Percentiles rank a stretch among this genome's conserved stretches.
Evolutionary conservation across 1,140 invertebrate genomes (phyloP).

Genomic region (Drosophila quadrilineata): DNA sequence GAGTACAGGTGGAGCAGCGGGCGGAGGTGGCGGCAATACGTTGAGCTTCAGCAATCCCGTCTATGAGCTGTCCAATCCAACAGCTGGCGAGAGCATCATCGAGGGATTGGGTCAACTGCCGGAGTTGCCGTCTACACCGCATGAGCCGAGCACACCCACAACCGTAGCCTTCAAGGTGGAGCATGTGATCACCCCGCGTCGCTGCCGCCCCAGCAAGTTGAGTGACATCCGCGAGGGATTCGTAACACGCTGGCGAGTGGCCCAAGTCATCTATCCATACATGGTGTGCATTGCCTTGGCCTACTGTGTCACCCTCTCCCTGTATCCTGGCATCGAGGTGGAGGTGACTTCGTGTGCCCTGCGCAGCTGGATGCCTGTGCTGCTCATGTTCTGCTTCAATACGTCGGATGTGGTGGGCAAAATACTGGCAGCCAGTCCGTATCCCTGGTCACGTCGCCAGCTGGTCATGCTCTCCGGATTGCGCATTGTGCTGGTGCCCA

Average conservation of each 20-base stretch:
- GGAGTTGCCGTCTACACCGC: conserved; percentile 74
- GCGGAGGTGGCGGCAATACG: conserved; percentile 37
- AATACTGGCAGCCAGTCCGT: conserved; percentile 89
- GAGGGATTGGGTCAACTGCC: conserved; percentile 75
- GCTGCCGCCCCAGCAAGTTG: conserved; percentile 82
- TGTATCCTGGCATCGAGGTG: conserved; percentile 94
- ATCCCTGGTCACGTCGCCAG: conserved; percentile 89
- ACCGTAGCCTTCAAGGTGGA: conserved; percentile 88
- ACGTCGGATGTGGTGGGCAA: conserved; percentile 92
- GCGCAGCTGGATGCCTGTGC: conserved; percentile 94
- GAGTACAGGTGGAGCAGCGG: conserved; percentile 40
- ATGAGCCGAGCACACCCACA: conserved; percentile 71
- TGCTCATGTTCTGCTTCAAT: conserved; percentile 94
- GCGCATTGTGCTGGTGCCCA: conserved; percentile 88
- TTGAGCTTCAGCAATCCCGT: conserved; percentile 87
- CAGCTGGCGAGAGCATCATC: conserved; percentile 82
- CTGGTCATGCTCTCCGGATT: conserved; percentile 87
- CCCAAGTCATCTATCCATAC: conserved; percentile 92
- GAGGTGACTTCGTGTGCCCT: conserved; percentile 92
- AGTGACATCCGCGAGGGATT: conserved; percentile 83
- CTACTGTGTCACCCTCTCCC: conserved; percentile 92
- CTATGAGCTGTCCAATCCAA: conserved; percentile 87
- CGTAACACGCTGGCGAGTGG: conserved; percentile 88
- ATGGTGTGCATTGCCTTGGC: conserved; percentile 93
- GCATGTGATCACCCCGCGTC: conserved; percentile 87